phyloP scores from a whole-genome alignment of 2,888 invertebrate genomes.

The Andrena hattorfiana region DNA sequence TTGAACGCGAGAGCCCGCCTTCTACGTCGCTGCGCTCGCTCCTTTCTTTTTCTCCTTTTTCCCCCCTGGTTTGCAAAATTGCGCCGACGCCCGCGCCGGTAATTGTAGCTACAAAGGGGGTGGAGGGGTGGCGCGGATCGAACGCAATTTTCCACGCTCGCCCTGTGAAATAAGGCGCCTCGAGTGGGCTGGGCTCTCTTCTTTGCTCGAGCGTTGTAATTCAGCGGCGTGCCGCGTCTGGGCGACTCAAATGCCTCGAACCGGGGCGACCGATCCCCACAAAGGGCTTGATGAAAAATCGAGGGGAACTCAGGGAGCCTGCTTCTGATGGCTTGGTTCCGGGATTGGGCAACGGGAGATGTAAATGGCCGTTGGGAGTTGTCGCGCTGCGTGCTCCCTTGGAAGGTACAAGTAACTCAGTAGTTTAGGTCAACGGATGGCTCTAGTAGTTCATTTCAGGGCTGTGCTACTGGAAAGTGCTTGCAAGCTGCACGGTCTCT shows the following conservation, averaged over 20 bases:
- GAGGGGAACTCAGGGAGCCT: not conserved
- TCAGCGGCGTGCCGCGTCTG: not conserved
- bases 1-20: conserved; percentile 14
- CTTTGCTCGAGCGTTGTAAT: not conserved
- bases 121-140: not conserved
- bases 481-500: too few species aligned
- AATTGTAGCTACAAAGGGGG: conserved; percentile 5
- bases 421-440: too few species aligned
- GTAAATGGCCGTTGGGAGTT: too few species aligned
- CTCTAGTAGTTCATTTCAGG: too few species aligned
- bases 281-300: not conserved
- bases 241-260: not conserved
- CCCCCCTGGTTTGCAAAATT: not conserved
- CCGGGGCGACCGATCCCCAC: not conserved
- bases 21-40: not conserved
- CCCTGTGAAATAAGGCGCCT: conserved; percentile 1
- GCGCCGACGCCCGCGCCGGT: conserved; percentile 6
- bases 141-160: conserved; percentile 12
- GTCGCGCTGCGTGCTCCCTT: too few species aligned
- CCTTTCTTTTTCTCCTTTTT: not conserved
- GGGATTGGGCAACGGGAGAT: too few species aligned
- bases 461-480: too few species aligned
- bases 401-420: too few species aligned
- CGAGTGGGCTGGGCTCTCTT: not conserved
- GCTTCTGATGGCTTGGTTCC: too few species aligned